Evolutionary conservation across 2,113 vertebrate species (phyloP).

Genomic region (Hymenochirus boettgeri): DNA sequence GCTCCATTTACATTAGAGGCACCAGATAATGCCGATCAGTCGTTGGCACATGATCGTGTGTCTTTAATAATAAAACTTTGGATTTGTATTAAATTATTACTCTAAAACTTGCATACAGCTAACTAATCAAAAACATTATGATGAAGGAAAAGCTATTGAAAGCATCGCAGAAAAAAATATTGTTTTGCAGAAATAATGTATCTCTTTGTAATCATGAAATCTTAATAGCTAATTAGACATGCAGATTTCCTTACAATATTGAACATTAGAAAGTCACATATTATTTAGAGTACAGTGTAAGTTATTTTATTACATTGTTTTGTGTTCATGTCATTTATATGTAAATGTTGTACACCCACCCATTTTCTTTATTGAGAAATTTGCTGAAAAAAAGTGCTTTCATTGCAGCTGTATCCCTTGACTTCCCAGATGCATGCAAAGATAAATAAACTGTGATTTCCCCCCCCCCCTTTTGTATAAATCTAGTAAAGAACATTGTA

Average conservation of each 20-base stretch:
- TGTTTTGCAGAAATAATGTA: too few relatives aligned
- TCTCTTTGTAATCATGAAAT: not conserved
- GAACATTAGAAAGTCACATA: not conserved
- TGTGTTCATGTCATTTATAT: slow-evolving; percentile 1
- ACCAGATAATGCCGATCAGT: too few relatives aligned
- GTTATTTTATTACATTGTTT: slow-evolving; percentile 18
- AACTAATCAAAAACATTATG: too few relatives aligned
- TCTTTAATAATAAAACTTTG: too few relatives aligned
- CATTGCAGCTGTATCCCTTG: slow-evolving; percentile 31
- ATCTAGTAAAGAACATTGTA: slow-evolving; percentile 19
- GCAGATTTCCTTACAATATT: not conserved
- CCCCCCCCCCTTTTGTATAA: slow-evolving; percentile 17
- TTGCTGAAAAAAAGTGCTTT: slow-evolving; percentile 17
- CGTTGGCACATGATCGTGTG: too few relatives aligned
- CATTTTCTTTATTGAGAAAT: not conserved
- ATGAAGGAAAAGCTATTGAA: too few relatives aligned
- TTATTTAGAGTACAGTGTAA: not conserved
- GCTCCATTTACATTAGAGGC: too few relatives aligned
- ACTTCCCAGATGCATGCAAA: slow-evolving; percentile 25
- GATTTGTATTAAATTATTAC: too few relatives aligned
- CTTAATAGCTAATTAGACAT: not conserved
- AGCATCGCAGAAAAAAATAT: too few relatives aligned
- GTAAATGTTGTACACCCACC: not conserved
- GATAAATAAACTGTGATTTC: slow-evolving; percentile 34
- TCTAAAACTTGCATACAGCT: too few relatives aligned